phyloP scores from a whole-genome alignment of 2,113 vertebrate genomes.

The Cyphomyrus discorhynchus region DNA sequence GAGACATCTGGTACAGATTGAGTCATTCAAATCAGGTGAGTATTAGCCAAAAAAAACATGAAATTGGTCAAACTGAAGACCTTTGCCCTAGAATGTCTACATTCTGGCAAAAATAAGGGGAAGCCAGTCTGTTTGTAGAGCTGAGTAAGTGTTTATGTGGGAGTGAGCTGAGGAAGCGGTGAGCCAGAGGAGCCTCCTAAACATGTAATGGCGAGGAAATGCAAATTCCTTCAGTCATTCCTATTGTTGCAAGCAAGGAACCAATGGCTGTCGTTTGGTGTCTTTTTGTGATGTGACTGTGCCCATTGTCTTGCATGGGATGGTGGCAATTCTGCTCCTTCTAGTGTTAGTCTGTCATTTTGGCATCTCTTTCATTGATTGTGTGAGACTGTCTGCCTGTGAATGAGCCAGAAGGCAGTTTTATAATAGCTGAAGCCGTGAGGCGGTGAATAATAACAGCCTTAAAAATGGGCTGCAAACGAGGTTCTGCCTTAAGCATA shows the following conservation, averaged over 20 bases:
- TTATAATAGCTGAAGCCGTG: conserved; percentile 21
- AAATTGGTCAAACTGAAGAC: neutral
- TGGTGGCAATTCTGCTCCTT: neutral
- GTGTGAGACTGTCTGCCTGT: neutral
- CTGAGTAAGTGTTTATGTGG: neutral
- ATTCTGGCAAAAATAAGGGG: neutral
- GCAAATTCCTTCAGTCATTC: too few relatives aligned
- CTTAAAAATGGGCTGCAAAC: conserved; percentile 22
- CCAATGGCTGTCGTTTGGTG: neutral
- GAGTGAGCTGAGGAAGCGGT: conserved; percentile 14
- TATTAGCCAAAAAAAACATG: neutral
- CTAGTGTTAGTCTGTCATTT: neutral
- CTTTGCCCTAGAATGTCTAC: neutral
- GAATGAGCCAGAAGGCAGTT: neutral
- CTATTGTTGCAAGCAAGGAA: neutral
- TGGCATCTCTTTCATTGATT: neutral
- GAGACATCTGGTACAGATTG: neutral
- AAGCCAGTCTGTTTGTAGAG: neutral
- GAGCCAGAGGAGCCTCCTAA: conserved; percentile 17
- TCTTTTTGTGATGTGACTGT: conserved; percentile 21
- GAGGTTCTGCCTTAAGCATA: conserved; percentile 31
- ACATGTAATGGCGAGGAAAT: neutral
- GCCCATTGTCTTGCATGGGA: conserved; percentile 24
- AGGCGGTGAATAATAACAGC: conserved; percentile 35
- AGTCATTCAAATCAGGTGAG: neutral